Evolutionary conservation across 2,113 vertebrate genomes (phyloP), one percentile per base, ranked within the genome.

Genomic region (Motacilla tschutschensis): DNA sequence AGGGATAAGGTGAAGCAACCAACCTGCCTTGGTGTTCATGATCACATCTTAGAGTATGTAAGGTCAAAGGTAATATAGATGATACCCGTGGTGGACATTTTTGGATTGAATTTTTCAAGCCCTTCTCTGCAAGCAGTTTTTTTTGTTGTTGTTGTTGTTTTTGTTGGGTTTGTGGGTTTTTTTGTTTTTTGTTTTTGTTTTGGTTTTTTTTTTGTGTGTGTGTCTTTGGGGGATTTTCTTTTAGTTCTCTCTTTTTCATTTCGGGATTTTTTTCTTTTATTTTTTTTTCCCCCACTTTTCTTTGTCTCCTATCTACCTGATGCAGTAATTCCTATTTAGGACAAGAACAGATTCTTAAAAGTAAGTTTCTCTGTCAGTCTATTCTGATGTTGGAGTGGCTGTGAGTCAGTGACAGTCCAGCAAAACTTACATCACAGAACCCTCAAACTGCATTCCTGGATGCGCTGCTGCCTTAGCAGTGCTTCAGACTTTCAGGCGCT

Each of bases 221-320:
- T 44, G 20, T 53, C 19, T 40, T 47, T 65, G 1, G 2, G 3
- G 8, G 16, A 17, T 57, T 79, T 75, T 62, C 7, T 46, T 77
- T 58, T 58, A 22, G 8, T 74, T 33, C 8, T 14, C 11, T n/a
- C 3, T 50, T 25, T 47, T 50, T 33, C 0, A 6, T 51, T 54
- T 40, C 9, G 5, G 25, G 4, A 3, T 51, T 12, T 3, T 33
- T n/a, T 8, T 10, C 3, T 15, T 26, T 5, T 2, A 7, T 6
- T 48, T n/a, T 28, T 7, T 10, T 4, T 12, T 12, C 1, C 50
- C 17, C 14, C 24, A 8, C 8, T 63, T 48, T 44, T 57, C 20
- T 69, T 58, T n/a, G 6, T 57, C 6, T 15, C 4, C 5, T 33
- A 33, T 33, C 33, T 33, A 33, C 33, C 24, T 2, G 0, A 10